phyloP scores from a whole-genome alignment of 2,888 invertebrate species.

The Perizoma affinitatum region DNA sequence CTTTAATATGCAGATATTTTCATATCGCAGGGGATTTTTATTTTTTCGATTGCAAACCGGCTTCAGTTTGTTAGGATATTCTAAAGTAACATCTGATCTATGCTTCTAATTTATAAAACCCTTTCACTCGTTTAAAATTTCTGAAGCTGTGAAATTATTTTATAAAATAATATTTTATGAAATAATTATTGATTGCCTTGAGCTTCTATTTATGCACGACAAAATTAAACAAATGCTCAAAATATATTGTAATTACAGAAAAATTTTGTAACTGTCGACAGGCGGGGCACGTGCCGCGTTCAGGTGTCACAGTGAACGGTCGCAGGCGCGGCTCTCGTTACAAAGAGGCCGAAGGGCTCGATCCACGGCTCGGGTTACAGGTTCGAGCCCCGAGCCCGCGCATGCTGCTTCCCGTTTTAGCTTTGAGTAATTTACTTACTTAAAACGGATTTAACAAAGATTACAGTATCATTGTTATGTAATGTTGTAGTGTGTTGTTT shows the following conservation, averaged over 20 bases:
- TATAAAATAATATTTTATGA: no score
- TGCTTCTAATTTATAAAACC: no score
- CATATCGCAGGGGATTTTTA: no score
- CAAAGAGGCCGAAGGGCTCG: conserved; percentile 41
- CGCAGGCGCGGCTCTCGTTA: conserved; percentile 43
- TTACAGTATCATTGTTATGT: no score
- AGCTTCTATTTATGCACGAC: neutral
- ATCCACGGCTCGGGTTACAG: conserved; percentile 35
- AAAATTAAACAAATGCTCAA: conserved; percentile 22
- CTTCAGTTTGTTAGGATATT: no score
- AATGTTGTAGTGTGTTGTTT: no score
- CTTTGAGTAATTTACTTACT: conserved; percentile 22
- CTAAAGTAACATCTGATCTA: no score
- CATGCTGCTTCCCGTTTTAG: conserved; percentile 41
- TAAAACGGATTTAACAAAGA: neutral
- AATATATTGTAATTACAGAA: conserved; percentile 39
- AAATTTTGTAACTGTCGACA: conserved; percentile 16
- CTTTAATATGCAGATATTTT: no score
- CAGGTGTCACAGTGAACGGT: conserved; percentile 37
- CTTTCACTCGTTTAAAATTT: no score
- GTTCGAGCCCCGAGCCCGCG: conserved; percentile 34
- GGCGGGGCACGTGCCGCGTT: conserved; percentile 36
- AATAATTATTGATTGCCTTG: no score
- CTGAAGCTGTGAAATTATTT: no score
- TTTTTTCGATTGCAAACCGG: no score